Conservation (phyloP, 2,888 invertebrate species). For the Esperia sulphurella region DNA sequence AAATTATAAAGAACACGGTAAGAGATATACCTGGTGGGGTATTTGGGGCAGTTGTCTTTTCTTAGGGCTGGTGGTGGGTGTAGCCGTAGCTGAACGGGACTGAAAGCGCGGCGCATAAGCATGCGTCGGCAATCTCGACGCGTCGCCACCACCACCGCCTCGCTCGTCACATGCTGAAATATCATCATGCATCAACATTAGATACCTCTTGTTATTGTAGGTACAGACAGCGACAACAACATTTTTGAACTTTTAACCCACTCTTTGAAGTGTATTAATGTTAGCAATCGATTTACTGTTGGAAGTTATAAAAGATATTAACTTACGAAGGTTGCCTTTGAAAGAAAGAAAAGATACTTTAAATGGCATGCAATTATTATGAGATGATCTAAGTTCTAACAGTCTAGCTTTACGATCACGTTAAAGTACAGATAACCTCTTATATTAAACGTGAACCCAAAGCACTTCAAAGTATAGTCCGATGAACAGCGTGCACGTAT, state of each 20-base stretch:
- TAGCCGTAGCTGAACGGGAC: constrained; percentile 93
- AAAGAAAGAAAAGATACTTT: constrained; percentile 15
- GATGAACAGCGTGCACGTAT: constrained; percentile 64
- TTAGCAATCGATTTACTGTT: not conserved
- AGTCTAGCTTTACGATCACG: constrained; percentile 25
- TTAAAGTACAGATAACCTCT: not conserved
- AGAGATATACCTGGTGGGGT: constrained; percentile 78
- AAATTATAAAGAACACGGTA: not conserved
- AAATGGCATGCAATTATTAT: constrained; percentile 35
- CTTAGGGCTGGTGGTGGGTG: constrained; percentile 96
- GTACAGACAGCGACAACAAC: not conserved
- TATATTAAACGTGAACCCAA: constrained; percentile 17
- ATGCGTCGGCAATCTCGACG: constrained; percentile 72
- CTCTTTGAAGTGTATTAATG: not conserved
- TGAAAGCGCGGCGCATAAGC: constrained; percentile 85
- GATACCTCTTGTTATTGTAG: too few species aligned
- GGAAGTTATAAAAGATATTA: constrained; percentile 8
- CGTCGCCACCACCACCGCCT: constrained; percentile 36
- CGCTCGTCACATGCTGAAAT: constrained; percentile 54
- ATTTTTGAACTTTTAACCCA: not conserved
- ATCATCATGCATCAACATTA: not conserved
- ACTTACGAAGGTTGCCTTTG: constrained; percentile 25
- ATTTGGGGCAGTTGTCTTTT: constrained; percentile 98
- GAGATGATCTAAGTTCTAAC: constrained; percentile 22
- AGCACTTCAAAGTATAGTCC: constrained; percentile 23